Percentiles rank a stretch among this genome's conserved stretches.
Conservation (phyloP, 1,140 invertebrate genomes). For the Heliconius congener region DNA sequence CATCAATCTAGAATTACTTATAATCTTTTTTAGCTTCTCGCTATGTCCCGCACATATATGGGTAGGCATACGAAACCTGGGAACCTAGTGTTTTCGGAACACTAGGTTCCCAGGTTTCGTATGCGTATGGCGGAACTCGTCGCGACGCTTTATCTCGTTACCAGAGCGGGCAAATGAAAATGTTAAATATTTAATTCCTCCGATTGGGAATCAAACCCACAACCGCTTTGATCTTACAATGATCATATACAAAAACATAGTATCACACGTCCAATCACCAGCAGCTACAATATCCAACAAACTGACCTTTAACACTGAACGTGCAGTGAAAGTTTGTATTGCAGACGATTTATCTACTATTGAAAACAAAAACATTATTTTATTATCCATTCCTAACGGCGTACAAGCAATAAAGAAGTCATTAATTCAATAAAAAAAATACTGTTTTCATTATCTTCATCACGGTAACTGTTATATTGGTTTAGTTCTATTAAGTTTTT, state of each 20-base stretch:
- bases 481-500: background rate
- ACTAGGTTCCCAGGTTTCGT: no score
- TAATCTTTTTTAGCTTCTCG: no score
- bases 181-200: no score
- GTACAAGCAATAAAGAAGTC: background rate
- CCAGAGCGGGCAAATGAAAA: no score
- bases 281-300: background rate
- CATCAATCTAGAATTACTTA: no score
- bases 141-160: no score
- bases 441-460: background rate
- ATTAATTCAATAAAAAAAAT: constrained; percentile 4
- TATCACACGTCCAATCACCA: background rate
- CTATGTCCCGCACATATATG: no score
- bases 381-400: background rate
- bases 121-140: no score
- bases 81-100: no score
- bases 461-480: background rate
- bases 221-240: no score
- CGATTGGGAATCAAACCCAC: no score
- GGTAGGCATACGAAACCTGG: no score
- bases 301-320: background rate
- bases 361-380: background rate
- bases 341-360: background rate
- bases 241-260: background rate
- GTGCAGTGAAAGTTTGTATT: constrained; percentile 1